These are phyloP conservation scores for Drosophila bipectinata DNA, from an alignment of 1,140 invertebrate species.

Conservation along the genomic window DNA sequence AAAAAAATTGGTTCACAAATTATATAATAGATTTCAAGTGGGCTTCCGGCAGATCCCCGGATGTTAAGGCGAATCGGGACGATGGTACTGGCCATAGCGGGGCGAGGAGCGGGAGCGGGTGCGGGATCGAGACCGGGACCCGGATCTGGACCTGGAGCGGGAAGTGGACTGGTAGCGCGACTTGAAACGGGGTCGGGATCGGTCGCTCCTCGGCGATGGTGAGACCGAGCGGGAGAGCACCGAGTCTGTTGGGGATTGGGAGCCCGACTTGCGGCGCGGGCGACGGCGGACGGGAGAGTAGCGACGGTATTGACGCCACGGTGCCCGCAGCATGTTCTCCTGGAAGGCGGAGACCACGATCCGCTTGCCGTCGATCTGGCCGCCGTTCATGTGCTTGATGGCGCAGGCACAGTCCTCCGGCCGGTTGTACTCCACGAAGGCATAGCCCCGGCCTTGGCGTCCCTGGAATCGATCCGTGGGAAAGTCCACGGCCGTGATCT, in stretches of 20 bases:
- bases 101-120: conserved; percentile 8
- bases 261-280: not conserved
- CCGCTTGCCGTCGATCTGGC: conserved; percentile 48
- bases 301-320: conserved; percentile 42
- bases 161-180: not conserved
- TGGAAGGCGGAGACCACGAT: conserved; percentile 54
- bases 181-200: not conserved
- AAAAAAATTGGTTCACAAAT: too few relatives aligned
- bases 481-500: conserved; percentile 55
- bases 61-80: not conserved
- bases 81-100: conserved; percentile 3
- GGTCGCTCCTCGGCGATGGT: not conserved
- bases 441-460: conserved; percentile 42
- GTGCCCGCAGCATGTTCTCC: conserved; percentile 31
- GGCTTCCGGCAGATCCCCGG: too few relatives aligned
- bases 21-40: too few relatives aligned
- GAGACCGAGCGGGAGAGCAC: not conserved
- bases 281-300: conserved; percentile 37
- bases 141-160: not conserved
- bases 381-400: conserved; percentile 57
- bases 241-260: not conserved
- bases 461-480: conserved; percentile 37
- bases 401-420: conserved; percentile 53
- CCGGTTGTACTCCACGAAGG: conserved; percentile 53
- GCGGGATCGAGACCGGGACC: not conserved